Evolutionary conservation across 2,797 vertebrate genomes (phyloP).

Genomic region (Pipistrellus nathusii): DNA sequence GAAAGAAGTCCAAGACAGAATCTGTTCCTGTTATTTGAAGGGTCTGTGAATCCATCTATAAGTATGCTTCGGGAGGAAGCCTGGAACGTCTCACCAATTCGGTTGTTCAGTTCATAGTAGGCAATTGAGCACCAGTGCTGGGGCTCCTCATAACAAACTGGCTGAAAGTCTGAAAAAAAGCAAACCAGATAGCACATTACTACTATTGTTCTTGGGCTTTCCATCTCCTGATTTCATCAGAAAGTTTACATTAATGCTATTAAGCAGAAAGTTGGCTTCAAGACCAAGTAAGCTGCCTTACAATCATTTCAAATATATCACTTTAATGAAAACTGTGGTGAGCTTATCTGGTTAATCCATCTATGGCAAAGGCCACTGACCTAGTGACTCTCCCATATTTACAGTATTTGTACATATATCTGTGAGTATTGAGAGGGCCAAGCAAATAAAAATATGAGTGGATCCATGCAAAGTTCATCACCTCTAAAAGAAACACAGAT

Average conservation of each 20-base stretch:
- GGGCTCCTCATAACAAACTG: slow-evolving; percentile 97
- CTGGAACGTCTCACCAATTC: slow-evolving; percentile 97
- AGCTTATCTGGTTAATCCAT: background rate
- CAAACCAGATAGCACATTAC: background rate
- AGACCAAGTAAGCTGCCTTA: fast-evolving
- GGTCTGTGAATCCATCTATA: slow-evolving; percentile 98
- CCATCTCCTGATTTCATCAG: fast-evolving
- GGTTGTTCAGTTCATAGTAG: slow-evolving; percentile 98
- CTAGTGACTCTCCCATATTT: background rate
- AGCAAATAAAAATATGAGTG: background rate
- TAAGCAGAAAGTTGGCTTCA: background rate
- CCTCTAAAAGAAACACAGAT: background rate
- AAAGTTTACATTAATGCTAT: fast-evolving
- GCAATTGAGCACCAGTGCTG: slow-evolving; percentile 98
- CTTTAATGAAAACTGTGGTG: background rate
- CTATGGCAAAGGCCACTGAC: background rate
- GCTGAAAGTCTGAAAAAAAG: slow-evolving; percentile 91
- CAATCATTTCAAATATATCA: background rate
- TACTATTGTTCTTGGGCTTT: background rate
- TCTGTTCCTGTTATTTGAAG: slow-evolving; percentile 97
- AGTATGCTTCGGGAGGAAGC: slow-evolving; percentile 95
- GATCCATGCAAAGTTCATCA: background rate
- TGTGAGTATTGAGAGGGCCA: background rate
- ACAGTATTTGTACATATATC: background rate
- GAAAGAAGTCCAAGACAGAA: slow-evolving; percentile 98